Evolutionary conservation across 2,113 vertebrate species (phyloP).

Genomic region (Picathartes gymnocephalus): DNA sequence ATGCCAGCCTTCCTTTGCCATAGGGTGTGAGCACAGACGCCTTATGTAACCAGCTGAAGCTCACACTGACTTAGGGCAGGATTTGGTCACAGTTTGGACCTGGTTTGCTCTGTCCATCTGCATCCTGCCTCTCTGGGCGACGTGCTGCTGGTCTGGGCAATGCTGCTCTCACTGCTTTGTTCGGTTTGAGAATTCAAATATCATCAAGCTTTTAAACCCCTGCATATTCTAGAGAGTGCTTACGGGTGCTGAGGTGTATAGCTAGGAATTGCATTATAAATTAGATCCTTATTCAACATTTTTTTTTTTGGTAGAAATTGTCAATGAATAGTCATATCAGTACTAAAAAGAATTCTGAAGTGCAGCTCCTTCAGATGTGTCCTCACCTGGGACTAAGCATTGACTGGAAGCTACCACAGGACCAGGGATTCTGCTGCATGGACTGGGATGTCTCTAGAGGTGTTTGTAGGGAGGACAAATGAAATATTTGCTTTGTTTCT

Average conservation of each 20-base stretch:
- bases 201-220: neutral
- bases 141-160: neutral
- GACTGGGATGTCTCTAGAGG: neutral
- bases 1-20: slow-evolving; percentile 26
- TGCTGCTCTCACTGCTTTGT: neutral
- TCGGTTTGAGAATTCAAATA: neutral
- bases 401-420: neutral
- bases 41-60: slow-evolving; percentile 18
- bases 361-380: neutral
- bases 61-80: neutral
- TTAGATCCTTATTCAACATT: neutral
- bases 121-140: neutral
- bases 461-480: neutral
- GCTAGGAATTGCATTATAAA: neutral
- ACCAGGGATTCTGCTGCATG: neutral
- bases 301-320: neutral
- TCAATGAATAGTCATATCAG: neutral
- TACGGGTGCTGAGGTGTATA: neutral
- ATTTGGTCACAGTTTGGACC: neutral
- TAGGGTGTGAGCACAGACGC: slow-evolving; percentile 17
- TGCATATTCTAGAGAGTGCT: neutral
- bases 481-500: neutral
- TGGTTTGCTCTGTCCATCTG: neutral
- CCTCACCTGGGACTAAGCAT: neutral
- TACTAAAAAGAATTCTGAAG: neutral